phyloP scores from a whole-genome alignment of 2,113 vertebrate genomes.

The Microcebus ravelobensis region DNA sequence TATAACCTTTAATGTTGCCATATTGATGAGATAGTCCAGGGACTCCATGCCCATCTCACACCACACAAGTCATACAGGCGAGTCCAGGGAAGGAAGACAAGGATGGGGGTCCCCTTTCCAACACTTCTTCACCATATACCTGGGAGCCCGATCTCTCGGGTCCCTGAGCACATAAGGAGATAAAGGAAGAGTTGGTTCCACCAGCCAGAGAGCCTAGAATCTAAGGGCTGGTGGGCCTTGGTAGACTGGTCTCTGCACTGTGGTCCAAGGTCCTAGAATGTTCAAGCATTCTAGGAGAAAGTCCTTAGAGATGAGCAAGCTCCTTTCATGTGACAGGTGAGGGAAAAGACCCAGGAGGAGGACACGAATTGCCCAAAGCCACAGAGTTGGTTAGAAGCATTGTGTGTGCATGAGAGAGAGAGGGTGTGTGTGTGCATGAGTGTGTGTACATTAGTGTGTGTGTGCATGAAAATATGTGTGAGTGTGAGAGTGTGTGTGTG shows the following conservation, averaged over 20 bases:
- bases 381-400: background rate
- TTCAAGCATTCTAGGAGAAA: background rate
- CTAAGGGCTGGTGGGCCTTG: background rate
- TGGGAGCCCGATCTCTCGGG: background rate
- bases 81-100: background rate
- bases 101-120: background rate
- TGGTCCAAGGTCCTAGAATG: background rate
- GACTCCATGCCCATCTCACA: background rate
- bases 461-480: too few relatives aligned
- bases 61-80: background rate
- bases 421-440: background rate
- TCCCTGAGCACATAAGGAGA: background rate
- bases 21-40: background rate
- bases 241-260: background rate
- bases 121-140: background rate
- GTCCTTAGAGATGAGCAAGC: background rate
- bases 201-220: background rate
- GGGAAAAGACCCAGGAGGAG: background rate
- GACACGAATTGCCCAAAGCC: background rate
- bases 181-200: background rate
- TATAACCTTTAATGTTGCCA: background rate
- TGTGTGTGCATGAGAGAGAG: background rate
- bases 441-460: too few relatives aligned
- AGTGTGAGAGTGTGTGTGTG: too few relatives aligned
- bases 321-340: background rate